Evolutionary conservation across 2,113 vertebrate species (phyloP).

Genomic region (Daphoenositta chrysoptera): DNA sequence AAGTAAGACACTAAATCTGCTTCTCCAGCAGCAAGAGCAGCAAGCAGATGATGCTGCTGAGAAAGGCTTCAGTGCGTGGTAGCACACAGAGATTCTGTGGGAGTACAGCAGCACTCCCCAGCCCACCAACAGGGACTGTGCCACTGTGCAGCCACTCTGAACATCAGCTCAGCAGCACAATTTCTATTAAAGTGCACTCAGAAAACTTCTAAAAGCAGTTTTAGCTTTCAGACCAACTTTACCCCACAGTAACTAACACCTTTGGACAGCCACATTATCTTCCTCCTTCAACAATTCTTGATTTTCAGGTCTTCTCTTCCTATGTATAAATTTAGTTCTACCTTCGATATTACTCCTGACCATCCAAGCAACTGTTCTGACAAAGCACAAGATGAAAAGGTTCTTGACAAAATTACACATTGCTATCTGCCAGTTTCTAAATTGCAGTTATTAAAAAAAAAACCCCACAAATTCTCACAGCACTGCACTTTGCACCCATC

Average conservation of each 20-base stretch:
- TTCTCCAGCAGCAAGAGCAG: not conserved
- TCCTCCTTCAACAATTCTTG: not conserved
- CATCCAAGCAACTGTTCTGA: not conserved
- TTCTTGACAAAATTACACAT: not conserved
- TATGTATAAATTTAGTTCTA: not conserved
- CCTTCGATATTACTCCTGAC: not conserved
- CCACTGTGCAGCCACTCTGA: not conserved
- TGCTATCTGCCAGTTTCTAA: not conserved
- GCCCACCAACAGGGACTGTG: fast-evolving
- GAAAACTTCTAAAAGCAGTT: not conserved
- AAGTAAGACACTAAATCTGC: not conserved
- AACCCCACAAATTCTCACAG: not conserved
- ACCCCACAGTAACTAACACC: not conserved
- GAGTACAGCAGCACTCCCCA: not conserved
- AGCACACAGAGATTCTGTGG: not conserved
- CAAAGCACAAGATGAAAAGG: not conserved
- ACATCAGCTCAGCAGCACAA: not conserved
- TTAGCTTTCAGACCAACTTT: not conserved
- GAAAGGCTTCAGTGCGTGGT: not conserved
- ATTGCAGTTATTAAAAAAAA: not conserved
- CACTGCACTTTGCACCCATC: not conserved
- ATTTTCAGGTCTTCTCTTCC: not conserved
- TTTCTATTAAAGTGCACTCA: not conserved
- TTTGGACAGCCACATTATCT: not conserved
- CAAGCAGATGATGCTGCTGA: not conserved